Evolutionary conservation across 2,888 invertebrate genomes (phyloP), one percentile per base, ranked within the genome.

Genomic region (Eupithecia centaureata): DNA sequence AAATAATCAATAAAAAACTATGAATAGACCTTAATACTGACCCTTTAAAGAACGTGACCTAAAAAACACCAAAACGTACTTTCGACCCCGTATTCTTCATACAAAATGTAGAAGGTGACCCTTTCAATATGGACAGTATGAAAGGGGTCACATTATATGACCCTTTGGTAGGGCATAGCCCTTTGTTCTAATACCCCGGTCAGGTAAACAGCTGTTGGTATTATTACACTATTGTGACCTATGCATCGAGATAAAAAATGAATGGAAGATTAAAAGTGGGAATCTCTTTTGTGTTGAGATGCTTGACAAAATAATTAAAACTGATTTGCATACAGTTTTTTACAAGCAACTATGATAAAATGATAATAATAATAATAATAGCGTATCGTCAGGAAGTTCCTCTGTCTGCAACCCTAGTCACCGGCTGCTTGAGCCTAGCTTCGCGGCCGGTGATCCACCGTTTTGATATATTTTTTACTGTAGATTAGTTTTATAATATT

Each of bases 1-100:
- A 74, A 77, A 76, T 47, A 74, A 58, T 69, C 66, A 65, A 68
- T 78, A 78, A 81, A 85, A 86, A 83, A 80, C 70, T 69, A 74
- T 81, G 75, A 80, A 82, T 80, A 76, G 65, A 58, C 42, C 30
- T 68, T n/a, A 7, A n/a, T 58, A 61, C 58, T 66, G 54, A 64
- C 64, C 64, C 25, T 38, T 33, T 22, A 47, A 33, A 22, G 42
- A 63, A 22, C 47, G 33, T 27, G 54, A 58, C 25, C n/a, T 47
- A 68, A 68, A 63, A 56, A 54, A 30, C 18, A 57, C 57, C 18
- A 32, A 18, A n/a, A 33, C 2, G 28, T 33, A 51, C 25, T 47
- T 38, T 18, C 59, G 52, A 59, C 59, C 59, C 25, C 52, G 30
- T 65, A 35, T 35, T 15, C 18, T 7, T 32, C 12, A 25, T 33